A percentile compares a stretch with the other conserved stretches of the same genome.
Evolutionary conservation across 2,888 invertebrate genomes (phyloP).

Genomic region (Unio pictorum): DNA sequence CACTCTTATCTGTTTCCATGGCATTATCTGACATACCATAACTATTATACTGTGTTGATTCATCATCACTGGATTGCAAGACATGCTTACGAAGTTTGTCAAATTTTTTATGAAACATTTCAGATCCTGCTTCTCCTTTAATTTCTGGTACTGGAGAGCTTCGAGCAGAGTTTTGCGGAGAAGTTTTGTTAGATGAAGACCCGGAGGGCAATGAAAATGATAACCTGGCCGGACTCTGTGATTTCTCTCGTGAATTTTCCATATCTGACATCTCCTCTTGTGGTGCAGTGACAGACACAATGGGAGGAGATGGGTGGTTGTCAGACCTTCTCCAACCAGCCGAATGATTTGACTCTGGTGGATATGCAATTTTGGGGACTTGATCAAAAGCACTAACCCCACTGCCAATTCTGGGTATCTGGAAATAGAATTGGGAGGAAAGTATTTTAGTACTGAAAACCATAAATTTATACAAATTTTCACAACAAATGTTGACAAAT

Average conservation of each 20-base stretch:
- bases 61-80: conserved; percentile 18
- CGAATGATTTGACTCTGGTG: conserved; percentile 5
- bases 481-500: too few species aligned
- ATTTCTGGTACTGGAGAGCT: conserved; percentile 25
- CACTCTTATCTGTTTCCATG: conserved; percentile 8
- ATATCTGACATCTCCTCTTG: conserved; percentile 14
- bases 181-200: neutral
- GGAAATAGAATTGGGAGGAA: neutral
- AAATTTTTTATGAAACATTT: conserved; percentile 60
- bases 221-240: too few species aligned
- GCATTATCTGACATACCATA: conserved; percentile 23
- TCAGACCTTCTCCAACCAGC: conserved; percentile 9
- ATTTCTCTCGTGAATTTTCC: too few species aligned
- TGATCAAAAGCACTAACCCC: conserved; percentile 36
- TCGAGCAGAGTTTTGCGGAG: conserved; percentile 16
- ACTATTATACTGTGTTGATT: conserved; percentile 26
- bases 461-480: too few species aligned
- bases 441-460: too few species aligned
- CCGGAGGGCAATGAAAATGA: too few species aligned
- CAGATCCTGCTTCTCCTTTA: conserved; percentile 11
- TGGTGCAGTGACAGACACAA: conserved; percentile 29
- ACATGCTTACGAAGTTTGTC: conserved; percentile 58
- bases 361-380: conserved; percentile 18
- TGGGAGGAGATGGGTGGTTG: conserved; percentile 23
- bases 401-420: conserved; percentile 15